Percentiles rank a stretch among this genome's conserved stretches.
These are phyloP conservation scores for Scaptodrosophila lebanonensis DNA, from an alignment of 1,140 invertebrate genomes.

Conservation along the genomic window DNA sequence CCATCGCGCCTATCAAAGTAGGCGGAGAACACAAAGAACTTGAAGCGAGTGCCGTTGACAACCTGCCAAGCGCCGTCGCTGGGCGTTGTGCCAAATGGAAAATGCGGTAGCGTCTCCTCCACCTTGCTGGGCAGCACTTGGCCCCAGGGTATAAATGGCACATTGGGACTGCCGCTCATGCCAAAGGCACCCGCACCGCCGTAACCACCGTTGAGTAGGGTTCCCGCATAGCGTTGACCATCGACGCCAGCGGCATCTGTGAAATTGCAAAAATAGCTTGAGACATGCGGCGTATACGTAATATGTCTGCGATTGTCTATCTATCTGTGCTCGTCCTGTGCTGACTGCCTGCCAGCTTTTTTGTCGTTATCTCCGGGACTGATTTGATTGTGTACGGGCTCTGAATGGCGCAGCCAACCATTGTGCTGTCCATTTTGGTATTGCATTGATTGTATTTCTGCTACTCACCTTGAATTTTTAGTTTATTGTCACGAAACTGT, in stretches of 20 bases:
- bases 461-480: constrained; percentile 76
- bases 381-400: constrained; percentile 35
- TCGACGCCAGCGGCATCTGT: constrained; percentile 66
- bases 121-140: constrained; percentile 66
- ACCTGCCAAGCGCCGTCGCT: constrained; percentile 80
- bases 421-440: constrained; percentile 22
- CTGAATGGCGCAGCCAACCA: too few species aligned
- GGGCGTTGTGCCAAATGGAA: constrained; percentile 77
- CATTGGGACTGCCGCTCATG: constrained; percentile 37
- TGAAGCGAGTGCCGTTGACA: constrained; percentile 83
- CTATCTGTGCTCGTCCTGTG: not conserved
- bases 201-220: constrained; percentile 54
- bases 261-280: constrained; percentile 41
- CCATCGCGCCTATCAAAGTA: constrained; percentile 87
- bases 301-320: constrained; percentile 20
- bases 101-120: constrained; percentile 78
- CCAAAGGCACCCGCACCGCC: constrained; percentile 39
- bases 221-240: constrained; percentile 64
- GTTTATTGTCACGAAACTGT: constrained; percentile 76
- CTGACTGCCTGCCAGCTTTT: constrained; percentile 6
- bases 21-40: constrained; percentile 95
- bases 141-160: constrained; percentile 73
- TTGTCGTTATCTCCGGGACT: constrained; percentile 26
- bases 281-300: constrained; percentile 51
- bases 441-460: constrained; percentile 31